Base-by-base conservation (phyloP, 2,888 invertebrate genomes). In the Tenodera sinensis region DNA sequence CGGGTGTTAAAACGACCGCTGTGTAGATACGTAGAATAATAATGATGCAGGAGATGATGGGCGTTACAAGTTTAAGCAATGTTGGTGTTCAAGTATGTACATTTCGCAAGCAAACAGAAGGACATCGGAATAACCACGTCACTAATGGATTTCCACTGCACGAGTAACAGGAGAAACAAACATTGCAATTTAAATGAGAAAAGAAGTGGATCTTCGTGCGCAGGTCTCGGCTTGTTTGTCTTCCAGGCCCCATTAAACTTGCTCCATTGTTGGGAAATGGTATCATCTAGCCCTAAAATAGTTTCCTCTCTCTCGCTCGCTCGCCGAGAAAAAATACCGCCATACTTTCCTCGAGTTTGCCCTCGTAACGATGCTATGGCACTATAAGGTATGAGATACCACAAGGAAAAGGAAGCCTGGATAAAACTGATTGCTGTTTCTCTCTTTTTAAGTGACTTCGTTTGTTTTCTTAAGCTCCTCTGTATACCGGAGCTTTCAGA, bases 221-320 rank as follows among this genome's bases (percentile, higher is more conserved):
- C 54, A 20, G 25, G 54, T 25, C 54, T 6, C 20, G 54, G 20
- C 30, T 83, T 28, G 83, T 87, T 87, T 87, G n/a, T 87, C 83
- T 83, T 87, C 82, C 83, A 83, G 34, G 82, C 87, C 20, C 34
- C 83, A 87, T 87, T 87, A 82, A 87, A 87, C 86, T 87, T 87
- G 82, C 87, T 83, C n/a, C 86, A 81, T 86, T 83, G 30, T 87
- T 27, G 83, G 82, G 71, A 87, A 82, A 83, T 82, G 12, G 87
- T 83, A 82, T 87, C 87, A 28, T 87, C 81, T 34, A 54, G 54
- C 86, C n/a, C n/a, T n/a, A n/a, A n/a, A n/a, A n/a, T n/a, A n/a
- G n/a, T n/a, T n/a, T n/a, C n/a, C n/a, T n/a, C n/a, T n/a, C n/a
- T 82, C 14, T 34, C 54, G 83, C 20, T 15, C 54, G 9, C 54